Conservation (phyloP, 2,888 invertebrate genomes). For the Mantis religiosa region DNA sequence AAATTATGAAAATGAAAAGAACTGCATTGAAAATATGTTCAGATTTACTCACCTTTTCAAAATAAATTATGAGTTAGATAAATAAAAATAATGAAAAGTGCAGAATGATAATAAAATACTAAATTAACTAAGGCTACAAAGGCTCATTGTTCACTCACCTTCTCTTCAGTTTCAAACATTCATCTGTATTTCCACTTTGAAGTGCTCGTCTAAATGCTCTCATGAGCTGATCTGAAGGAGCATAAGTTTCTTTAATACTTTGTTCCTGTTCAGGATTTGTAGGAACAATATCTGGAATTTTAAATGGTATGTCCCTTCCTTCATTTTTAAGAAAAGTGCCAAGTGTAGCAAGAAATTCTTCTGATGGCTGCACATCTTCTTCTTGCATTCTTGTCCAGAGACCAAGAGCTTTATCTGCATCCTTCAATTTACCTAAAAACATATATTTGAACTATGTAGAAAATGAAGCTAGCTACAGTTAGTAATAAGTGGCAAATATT, state of each 20-base stretch:
- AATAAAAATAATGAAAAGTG: too few relatives aligned
- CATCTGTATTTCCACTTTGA: neutral
- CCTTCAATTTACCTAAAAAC: constrained; percentile 54
- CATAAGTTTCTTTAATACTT: too few relatives aligned
- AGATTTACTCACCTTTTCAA: too few relatives aligned
- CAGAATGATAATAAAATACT: too few relatives aligned
- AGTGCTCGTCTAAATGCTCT: neutral
- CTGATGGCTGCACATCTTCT: constrained; percentile 67
- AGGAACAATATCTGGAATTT: constrained; percentile 47
- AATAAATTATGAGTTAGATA: too few relatives aligned
- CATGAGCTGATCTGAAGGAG: neutral
- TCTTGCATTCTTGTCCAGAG: constrained; percentile 84
- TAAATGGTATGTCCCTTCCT: constrained; percentile 66
- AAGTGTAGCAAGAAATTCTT: constrained; percentile 62
- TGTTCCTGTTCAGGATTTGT: neutral
- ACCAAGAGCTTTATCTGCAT: constrained; percentile 69
- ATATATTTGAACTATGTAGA: too few relatives aligned
- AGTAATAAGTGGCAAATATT: too few relatives aligned
- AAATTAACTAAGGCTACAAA: too few relatives aligned
- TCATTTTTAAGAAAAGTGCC: constrained; percentile 62
- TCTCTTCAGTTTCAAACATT: neutral
- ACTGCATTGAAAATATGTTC: too few relatives aligned
- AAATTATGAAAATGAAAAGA: too few relatives aligned
- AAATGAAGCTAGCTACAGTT: too few relatives aligned
- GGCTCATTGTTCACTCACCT: constrained; percentile 23